Conservation (phyloP, 2,113 vertebrate species). For the Potamarius usumacintae region DNA sequence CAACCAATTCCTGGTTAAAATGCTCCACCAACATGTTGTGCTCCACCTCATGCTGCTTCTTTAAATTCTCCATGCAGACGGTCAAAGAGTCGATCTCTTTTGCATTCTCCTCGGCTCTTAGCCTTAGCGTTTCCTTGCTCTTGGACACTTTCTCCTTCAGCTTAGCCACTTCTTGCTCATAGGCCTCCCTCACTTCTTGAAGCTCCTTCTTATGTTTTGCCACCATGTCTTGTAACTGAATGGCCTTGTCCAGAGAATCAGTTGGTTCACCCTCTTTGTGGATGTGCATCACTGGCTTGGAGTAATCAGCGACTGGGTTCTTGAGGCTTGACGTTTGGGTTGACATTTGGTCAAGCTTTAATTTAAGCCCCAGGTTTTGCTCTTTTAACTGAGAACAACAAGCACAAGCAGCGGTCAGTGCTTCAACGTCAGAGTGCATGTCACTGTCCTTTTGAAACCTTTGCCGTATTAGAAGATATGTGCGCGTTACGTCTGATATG, state of each 20-base stretch:
- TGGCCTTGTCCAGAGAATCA: constrained; percentile 67
- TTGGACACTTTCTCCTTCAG: constrained; percentile 63
- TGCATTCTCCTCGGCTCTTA: constrained; percentile 69
- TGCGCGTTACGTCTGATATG: constrained; percentile 63
- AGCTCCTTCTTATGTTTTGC: constrained; percentile 71
- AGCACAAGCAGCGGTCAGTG: constrained; percentile 49
- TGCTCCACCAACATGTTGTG: constrained; percentile 55
- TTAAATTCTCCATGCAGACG: constrained; percentile 71
- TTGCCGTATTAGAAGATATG: constrained; percentile 64
- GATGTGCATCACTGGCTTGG: constrained; percentile 50
- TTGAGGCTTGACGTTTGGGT: constrained; percentile 44
- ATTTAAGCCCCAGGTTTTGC: constrained; percentile 58
- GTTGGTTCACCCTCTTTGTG: constrained; percentile 67
- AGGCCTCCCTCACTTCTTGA: constrained; percentile 66
- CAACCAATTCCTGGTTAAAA: constrained; percentile 69
- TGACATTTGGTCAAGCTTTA: constrained; percentile 61
- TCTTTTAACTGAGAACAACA: constrained; percentile 64
- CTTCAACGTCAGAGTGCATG: constrained; percentile 34
- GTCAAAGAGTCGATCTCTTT: constrained; percentile 72
- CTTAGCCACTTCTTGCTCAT: constrained; percentile 66
- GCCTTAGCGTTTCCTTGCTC: constrained; percentile 63
- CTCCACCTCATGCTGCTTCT: constrained; percentile 70
- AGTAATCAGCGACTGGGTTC: constrained; percentile 30
- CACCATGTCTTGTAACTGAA: constrained; percentile 66
- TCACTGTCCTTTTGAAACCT: constrained; percentile 58